phyloP scores from a whole-genome alignment of 2,888 invertebrate species.

The Calameuta pallipes region DNA sequence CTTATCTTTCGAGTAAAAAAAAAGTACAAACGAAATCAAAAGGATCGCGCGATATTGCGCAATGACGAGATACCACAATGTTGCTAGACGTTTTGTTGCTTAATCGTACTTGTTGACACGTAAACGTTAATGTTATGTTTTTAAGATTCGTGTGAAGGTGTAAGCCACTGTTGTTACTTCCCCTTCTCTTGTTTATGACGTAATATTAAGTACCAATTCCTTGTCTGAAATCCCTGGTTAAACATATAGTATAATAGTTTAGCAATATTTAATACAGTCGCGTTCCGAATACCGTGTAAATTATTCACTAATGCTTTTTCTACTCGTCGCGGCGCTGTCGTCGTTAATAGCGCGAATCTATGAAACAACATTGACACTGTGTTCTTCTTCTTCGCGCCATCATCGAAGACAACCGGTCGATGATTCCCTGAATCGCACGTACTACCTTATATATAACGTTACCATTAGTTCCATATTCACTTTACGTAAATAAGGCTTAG shows the following conservation, averaged over 20 bases:
- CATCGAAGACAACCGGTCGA: neutral
- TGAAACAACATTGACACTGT: neutral
- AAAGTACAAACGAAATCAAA: neutral
- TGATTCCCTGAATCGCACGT: neutral
- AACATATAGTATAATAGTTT: neutral
- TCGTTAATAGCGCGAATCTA: neutral
- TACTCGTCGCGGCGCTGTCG: slow-evolving; percentile 23
- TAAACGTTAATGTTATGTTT: slow-evolving; percentile 1
- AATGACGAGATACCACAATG: neutral
- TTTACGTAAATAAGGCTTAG: neutral
- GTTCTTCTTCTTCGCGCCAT: neutral
- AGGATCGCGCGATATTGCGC: neutral
- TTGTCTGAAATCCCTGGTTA: neutral
- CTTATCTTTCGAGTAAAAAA: neutral
- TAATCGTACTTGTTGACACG: slow-evolving; percentile 5
- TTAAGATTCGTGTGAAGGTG: slow-evolving; percentile 17
- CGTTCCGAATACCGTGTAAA: slow-evolving; percentile 14
- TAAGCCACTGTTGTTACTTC: slow-evolving; percentile 18
- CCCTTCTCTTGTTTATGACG: slow-evolving; percentile 3
- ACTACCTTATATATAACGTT: neutral
- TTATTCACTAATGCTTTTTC: slow-evolving; percentile 19
- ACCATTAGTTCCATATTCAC: neutral
- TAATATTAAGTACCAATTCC: neutral
- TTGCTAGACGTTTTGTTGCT: slow-evolving; percentile 3
- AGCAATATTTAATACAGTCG: slow-evolving; percentile 10